Evolutionary conservation across 30 jellyfish, hydroid and myxozoan species (phyloP).

Genomic region (Aurelia sp.): DNA sequence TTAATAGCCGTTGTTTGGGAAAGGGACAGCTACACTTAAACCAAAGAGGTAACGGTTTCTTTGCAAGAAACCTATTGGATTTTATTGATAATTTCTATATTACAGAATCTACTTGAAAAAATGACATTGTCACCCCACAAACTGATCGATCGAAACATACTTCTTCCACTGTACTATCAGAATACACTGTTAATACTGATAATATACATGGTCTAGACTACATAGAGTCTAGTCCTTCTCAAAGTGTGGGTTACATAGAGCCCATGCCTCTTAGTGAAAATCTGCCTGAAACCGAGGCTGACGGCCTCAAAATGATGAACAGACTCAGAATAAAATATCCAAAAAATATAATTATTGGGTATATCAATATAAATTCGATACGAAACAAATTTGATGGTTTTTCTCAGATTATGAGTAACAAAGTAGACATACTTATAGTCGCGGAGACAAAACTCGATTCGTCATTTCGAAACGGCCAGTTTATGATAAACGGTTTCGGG

Average conservation of each 20-base stretch:
- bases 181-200: not conserved
- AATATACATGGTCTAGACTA: constrained; percentile 1
- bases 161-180: constrained; percentile 9
- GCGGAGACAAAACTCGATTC: constrained; percentile 50
- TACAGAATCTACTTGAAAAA: not conserved
- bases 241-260: not conserved
- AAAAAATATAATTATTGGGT: constrained; percentile 22
- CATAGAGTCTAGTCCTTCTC: constrained; percentile 13
- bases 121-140: constrained; percentile 9
- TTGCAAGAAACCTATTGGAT: constrained; percentile 8
- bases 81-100: constrained; percentile 3
- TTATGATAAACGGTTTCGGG: constrained; percentile 54
- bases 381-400: constrained; percentile 16
- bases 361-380: constrained; percentile 34
- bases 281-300: constrained; percentile 22
- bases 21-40: constrained; percentile 7
- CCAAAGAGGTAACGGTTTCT: not conserved
- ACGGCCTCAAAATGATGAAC: not conserved
- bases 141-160: not conserved
- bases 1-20: constrained; percentile 15
- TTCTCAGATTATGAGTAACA: constrained; percentile 34
- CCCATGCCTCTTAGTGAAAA: constrained; percentile 23
- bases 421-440: constrained; percentile 30
- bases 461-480: constrained; percentile 47
- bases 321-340: constrained; percentile 18